Base-by-base conservation (phyloP, 2,113 vertebrate species). In the Marmota flaviventris region DNA sequence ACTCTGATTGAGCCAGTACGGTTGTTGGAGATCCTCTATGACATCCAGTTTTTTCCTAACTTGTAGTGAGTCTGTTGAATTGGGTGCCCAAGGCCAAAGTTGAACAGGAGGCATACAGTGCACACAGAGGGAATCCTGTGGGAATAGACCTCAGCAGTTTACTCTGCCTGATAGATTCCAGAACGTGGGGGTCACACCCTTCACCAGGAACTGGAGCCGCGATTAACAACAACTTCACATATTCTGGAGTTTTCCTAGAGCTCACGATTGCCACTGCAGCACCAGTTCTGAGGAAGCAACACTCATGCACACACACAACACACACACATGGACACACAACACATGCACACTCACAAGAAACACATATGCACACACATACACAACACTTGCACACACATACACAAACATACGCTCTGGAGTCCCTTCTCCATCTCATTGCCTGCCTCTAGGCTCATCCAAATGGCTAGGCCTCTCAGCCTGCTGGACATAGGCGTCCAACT, bases 91-190 rank as follows among this genome's bases (percentile, higher is more conserved):
- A 77, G 63, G 61, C 16, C 27, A 63, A 48, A 27, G 20, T 39
- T 88, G 84, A 53, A 56, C 69, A 89, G 27, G 16, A 48, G 17
- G 65, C 27, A 3, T 12, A 37, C n/a, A 70, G 22, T 65, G 12
- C n/a, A 88, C 29, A 45, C 8, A 65, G 39, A 72, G 78, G 63
- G 72, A 84, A 73, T 48, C 65, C 69, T 34, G 1, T 24, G 73
- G 56, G 48, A 37, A 79, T 1, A 17, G 53, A 87, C 2, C 16
- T 10, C 2, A 48, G 12, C 0, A 1, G 1, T 2, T 53, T n/a
- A 2, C 63, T 85, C 4, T 13, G 51, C 9, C 24, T 65, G n/a
- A 8, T 58, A 7, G 32, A 73, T 11, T 4, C n/a, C 56, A 20
- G 90, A 29, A 58, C 70, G 22, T 22, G 39, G 12, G 51, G 45